Evolutionary conservation across 1,140 invertebrate species (phyloP).

Genomic region (Drosophila varians): DNA sequence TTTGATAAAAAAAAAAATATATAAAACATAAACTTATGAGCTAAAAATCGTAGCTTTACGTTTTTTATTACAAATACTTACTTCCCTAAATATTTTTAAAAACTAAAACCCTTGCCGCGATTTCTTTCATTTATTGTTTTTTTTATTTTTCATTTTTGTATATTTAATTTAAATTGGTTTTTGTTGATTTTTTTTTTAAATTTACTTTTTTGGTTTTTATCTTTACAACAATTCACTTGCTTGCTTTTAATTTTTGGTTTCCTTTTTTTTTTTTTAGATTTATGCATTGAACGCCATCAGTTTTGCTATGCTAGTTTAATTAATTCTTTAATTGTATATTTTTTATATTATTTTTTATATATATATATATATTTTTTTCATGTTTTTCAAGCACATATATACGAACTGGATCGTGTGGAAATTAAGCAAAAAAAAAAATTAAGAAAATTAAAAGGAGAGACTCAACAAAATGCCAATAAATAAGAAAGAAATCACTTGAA

Average conservation of each 20-base stretch:
- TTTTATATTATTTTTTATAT: background rate
- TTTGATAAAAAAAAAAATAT: too few relatives aligned
- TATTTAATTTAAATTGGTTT: constrained; percentile 35
- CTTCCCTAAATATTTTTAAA: background rate
- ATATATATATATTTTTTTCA: background rate
- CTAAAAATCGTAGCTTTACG: too few relatives aligned
- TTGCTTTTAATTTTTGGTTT: constrained; percentile 22
- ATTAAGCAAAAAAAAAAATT: background rate
- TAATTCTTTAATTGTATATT: constrained; percentile 30
- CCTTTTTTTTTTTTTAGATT: constrained; percentile 19
- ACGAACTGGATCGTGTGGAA: constrained; percentile 18
- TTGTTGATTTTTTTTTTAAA: background rate
- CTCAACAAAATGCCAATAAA: constrained; percentile 22
- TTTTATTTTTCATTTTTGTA: constrained; percentile 33
- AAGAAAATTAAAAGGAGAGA: constrained; percentile 8
- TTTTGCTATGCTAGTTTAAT: constrained; percentile 31
- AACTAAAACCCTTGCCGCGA: background rate
- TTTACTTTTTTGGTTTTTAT: constrained; percentile 15
- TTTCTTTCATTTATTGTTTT: constrained; percentile 34
- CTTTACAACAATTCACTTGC: constrained; percentile 52
- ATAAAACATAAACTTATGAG: too few relatives aligned
- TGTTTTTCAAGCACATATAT: constrained; percentile 31
- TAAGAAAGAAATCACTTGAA: constrained; percentile 26
- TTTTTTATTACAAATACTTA: too few relatives aligned
- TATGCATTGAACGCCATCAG: constrained; percentile 21